Evolutionary conservation across 2,888 invertebrate genomes (phyloP).

Genomic region (Leucophenga montana): DNA sequence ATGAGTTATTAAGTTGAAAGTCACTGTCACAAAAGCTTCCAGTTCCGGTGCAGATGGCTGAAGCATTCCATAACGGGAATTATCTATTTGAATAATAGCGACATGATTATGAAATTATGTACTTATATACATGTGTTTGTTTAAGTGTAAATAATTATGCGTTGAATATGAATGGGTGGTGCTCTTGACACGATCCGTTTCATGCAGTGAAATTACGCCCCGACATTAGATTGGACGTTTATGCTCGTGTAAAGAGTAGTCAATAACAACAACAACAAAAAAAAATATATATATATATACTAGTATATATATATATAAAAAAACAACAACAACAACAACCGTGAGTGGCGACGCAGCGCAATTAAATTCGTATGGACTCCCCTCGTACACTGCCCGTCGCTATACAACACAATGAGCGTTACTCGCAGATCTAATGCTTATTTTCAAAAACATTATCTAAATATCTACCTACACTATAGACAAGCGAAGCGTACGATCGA

Average conservation of each 20-base stretch:
- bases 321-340: slow-evolving; percentile 55
- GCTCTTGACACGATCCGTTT: slow-evolving; percentile 43
- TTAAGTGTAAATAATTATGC: too few relatives aligned
- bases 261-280: slow-evolving; percentile 58
- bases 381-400: slow-evolving; percentile 46
- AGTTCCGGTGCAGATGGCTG: slow-evolving; percentile 1
- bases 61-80: neutral
- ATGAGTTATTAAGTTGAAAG: slow-evolving; percentile 45
- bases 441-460: slow-evolving; percentile 26
- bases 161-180: slow-evolving; percentile 54
- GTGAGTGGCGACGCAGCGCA: slow-evolving; percentile 33
- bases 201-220: slow-evolving; percentile 60
- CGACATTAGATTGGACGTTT: slow-evolving; percentile 65
- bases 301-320: too few relatives aligned
- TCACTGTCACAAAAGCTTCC: slow-evolving; percentile 7
- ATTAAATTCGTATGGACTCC: slow-evolving; percentile 35
- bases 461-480: slow-evolving; percentile 16
- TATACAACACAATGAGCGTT: neutral
- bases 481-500: neutral
- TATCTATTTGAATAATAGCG: neutral
- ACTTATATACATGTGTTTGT: slow-evolving; percentile 5
- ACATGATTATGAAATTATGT: slow-evolving; percentile 19
- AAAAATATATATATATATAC: slow-evolving; percentile 42
- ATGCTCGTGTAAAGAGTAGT: slow-evolving; percentile 52
- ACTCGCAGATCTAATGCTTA: slow-evolving; percentile 28